phyloP scores from a whole-genome alignment of 2,888 invertebrate genomes.

The Cryptus armator region DNA sequence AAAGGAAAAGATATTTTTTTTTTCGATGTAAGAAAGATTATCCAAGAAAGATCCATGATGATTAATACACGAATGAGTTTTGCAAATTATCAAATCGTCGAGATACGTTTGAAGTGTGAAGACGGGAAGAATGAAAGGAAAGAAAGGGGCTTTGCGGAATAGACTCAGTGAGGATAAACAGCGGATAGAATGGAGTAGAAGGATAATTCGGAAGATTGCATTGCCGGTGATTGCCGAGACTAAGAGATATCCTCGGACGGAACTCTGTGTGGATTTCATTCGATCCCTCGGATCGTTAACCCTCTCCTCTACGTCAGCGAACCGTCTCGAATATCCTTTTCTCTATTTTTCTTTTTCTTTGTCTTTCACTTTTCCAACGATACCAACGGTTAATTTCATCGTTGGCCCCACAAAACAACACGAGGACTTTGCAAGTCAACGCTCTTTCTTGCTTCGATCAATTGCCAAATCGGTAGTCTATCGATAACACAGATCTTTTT shows the following conservation, averaged over 20 bases:
- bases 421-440: background rate
- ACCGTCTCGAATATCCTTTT: constrained; percentile 30
- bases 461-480: too few species aligned
- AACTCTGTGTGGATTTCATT: constrained; percentile 57
- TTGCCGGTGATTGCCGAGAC: constrained; percentile 22
- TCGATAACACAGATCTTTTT: too few species aligned
- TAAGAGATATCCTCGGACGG: constrained; percentile 22
- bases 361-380: background rate
- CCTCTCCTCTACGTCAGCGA: constrained; percentile 33
- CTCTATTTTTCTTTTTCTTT: constrained; percentile 18
- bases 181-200: constrained; percentile 15
- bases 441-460: background rate
- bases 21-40: too few species aligned
- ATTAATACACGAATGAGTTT: constrained; percentile 1
- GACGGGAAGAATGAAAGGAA: background rate
- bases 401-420: background rate
- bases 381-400: constrained; percentile 1
- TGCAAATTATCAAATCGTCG: background rate
- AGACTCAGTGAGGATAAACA: background rate
- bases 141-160: background rate
- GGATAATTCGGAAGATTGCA: constrained; percentile 57
- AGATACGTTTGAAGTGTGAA: constrained; percentile 23
- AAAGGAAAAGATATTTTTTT: too few species aligned
- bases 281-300: constrained; percentile 54
- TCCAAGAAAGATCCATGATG: too few species aligned